Conservation (phyloP, 1,140 invertebrate species). For the Adoxophyes honmai region DNA sequence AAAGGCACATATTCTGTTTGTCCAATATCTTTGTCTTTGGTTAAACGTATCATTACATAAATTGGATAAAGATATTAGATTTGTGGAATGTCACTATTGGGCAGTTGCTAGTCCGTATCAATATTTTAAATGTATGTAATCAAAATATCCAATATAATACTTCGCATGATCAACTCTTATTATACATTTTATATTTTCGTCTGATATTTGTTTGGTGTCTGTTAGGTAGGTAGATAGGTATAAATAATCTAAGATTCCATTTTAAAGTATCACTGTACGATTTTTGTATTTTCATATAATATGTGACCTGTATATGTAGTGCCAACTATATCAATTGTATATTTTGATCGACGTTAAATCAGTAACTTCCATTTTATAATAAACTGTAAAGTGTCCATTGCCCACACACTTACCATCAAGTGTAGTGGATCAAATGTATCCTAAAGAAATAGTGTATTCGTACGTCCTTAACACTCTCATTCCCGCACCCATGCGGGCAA, state of each 20-base stretch:
- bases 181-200: slow-evolving; percentile 1
- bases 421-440: slow-evolving; percentile 15
- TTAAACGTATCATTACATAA: too few species aligned
- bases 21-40: too few species aligned
- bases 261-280: slow-evolving; percentile 21
- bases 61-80: too few species aligned
- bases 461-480: too few species aligned
- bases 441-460: too few species aligned
- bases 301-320: slow-evolving; percentile 63
- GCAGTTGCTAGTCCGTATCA: slow-evolving; percentile 41
- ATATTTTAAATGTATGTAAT: slow-evolving; percentile 13
- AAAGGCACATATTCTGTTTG: too few species aligned
- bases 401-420: too few species aligned
- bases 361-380: slow-evolving; percentile 48
- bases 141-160: background rate
- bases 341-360: slow-evolving; percentile 34
- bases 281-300: slow-evolving; percentile 61
- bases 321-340: slow-evolving; percentile 55
- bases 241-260: slow-evolving; percentile 36
- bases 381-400: slow-evolving; percentile 23
- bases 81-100: slow-evolving; percentile 20
- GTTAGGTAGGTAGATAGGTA: slow-evolving; percentile 39
- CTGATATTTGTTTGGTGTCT: slow-evolving; percentile 24
- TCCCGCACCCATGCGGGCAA: too few species aligned
- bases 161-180: slow-evolving; percentile 4